These are phyloP conservation scores for Metopia argyrocephala DNA, from an alignment of 2,888 invertebrate species.

Conservation along the genomic window DNA sequence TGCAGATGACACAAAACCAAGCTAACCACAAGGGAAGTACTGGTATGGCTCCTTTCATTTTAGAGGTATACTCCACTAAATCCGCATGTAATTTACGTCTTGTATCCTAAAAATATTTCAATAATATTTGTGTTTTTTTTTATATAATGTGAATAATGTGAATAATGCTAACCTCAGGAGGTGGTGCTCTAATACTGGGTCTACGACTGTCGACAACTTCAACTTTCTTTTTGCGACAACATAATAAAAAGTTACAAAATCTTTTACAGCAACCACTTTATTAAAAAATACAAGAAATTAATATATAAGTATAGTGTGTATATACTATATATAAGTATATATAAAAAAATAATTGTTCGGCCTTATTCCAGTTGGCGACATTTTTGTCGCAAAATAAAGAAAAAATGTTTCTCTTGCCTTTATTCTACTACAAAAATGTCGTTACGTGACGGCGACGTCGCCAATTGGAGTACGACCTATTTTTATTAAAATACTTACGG, in stretches of 20 bases:
- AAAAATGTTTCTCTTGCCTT: too few species aligned
- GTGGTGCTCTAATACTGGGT: slow-evolving; percentile 82
- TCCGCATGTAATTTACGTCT: slow-evolving; percentile 87
- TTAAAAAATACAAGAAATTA: background rate
- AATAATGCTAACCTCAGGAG: slow-evolving; percentile 80
- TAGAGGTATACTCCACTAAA: slow-evolving; percentile 89
- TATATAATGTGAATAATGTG: too few species aligned
- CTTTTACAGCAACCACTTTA: slow-evolving; percentile 75
- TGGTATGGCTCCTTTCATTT: slow-evolving; percentile 95
- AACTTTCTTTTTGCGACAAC: slow-evolving; percentile 77
- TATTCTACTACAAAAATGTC: too few species aligned
- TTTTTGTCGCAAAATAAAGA: too few species aligned
- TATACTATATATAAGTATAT: too few species aligned
- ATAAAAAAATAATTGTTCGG: too few species aligned
- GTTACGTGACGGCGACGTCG: too few species aligned
- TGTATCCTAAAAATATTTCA: slow-evolving; percentile 81
- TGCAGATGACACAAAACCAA: slow-evolving; percentile 91
- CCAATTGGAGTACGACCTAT: too few species aligned
- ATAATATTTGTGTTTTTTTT: background rate
- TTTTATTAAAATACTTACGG: slow-evolving; percentile 65
- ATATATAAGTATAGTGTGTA: too few species aligned
- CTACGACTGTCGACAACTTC: slow-evolving; percentile 80
- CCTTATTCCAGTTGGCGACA: too few species aligned
- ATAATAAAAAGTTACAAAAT: slow-evolving; percentile 74
- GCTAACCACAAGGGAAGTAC: slow-evolving; percentile 92